phyloP scores from a whole-genome alignment of 2,113 vertebrate genomes.

The Dolichotis patagonum region DNA sequence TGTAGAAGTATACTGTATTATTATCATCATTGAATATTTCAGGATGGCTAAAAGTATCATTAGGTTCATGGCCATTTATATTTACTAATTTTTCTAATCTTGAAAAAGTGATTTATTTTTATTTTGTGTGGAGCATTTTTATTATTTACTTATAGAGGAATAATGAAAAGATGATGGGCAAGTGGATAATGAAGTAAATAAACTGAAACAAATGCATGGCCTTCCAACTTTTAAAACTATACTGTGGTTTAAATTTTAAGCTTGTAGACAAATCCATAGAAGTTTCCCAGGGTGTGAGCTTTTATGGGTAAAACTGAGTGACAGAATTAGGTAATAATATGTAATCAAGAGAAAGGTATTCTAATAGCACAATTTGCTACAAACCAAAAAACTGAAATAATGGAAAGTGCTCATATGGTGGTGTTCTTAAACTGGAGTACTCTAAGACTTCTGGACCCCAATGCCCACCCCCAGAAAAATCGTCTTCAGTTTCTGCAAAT shows the following conservation, averaged over 20 bases:
- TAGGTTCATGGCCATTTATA: neutral
- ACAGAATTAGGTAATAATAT: neutral
- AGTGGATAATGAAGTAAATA: neutral
- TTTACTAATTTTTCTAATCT: slow-evolving; percentile 32
- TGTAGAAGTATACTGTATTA: neutral
- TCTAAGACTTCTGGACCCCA: neutral
- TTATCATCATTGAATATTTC: neutral
- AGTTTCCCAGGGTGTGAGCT: neutral
- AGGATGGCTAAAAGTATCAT: neutral
- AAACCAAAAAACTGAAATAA: slow-evolving; percentile 7
- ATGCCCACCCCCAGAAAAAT: neutral
- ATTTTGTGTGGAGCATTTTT: neutral
- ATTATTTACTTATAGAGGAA: slow-evolving; percentile 8
- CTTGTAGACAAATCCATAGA: neutral
- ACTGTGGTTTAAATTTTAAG: neutral
- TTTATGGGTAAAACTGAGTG: neutral
- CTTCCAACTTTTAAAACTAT: neutral
- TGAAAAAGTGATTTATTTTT: slow-evolving; percentile 6
- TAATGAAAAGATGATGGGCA: neutral
- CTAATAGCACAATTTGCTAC: neutral
- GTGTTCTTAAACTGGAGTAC: neutral
- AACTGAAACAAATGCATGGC: neutral
- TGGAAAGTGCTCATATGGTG: neutral
- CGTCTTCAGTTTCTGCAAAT: slow-evolving; percentile 49
- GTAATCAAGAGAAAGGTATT: neutral